Evolutionary conservation across 2,888 invertebrate species (phyloP), one percentile per base, ranked within the genome.

Genomic region (Chymomyza caudatula): DNA sequence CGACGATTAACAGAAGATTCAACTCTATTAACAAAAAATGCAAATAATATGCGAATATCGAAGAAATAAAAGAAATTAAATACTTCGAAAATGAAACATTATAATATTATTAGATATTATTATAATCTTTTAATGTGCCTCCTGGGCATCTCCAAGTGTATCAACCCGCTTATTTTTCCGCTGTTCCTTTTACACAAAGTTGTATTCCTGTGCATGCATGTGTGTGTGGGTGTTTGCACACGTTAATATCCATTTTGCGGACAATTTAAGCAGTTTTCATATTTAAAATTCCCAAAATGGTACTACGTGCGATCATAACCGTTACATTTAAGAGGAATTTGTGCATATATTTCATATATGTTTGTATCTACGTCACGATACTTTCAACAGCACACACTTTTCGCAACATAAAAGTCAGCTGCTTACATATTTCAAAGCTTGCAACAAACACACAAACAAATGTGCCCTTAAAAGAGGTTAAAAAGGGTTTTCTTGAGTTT

Each of bases 261-360:
- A 81, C 78, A 84, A 77, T 85, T 87, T 72, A 74, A 76, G 79
- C 74, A 72, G 75, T 85, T 84, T 76, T 72, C 74, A 75, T 79
- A 84, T 84, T 87, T 84, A 76, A 86, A 87, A 86, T 78, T 87
- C 87, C 87, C 85, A 74, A 87, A 86, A 85, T 86, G 87, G 79
- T 65, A 72, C 73, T 87, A 87, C 86, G 87, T 87, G 87, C 58
- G 72, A 77, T 67, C 76, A 84, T 86, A 86, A 87, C 74, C 81
- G 85, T 86, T 74, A 87, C 72, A 67, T 74, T 87, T 87, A 87
- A 86, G 87, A 84, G 67, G 60, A 69, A 72, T 76, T 70, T 53
- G 60, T 56, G 71, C 64, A 67, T 56, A 70, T 72, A 69, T 68
- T 68, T 78, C 76, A 76, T 69, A 29, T 22, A 4, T 53, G 49